Evolutionary conservation across 2,797 vertebrate genomes (phyloP).

Genomic region (Lithobates sylvaticus): DNA sequence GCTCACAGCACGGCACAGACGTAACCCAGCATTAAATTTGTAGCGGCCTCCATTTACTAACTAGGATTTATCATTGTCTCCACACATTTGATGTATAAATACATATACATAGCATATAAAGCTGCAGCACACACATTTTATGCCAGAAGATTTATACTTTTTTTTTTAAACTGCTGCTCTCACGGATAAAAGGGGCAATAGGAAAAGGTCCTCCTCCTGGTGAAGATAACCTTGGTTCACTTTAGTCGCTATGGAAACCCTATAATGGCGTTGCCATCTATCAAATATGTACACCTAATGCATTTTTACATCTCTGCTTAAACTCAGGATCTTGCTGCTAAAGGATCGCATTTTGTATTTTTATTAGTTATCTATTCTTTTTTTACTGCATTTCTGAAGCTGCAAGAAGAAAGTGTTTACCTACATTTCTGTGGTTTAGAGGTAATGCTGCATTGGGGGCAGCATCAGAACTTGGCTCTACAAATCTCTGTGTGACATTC

Average conservation of each 20-base stretch:
- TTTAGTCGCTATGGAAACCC: constrained; percentile 44
- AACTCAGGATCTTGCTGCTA: constrained; percentile 11
- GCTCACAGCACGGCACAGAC: constrained; percentile 14
- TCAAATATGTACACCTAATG: constrained; percentile 4
- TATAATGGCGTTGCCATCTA: constrained; percentile 20
- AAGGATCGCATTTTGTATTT: not conserved
- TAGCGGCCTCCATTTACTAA: not conserved
- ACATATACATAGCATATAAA: constrained; percentile 17
- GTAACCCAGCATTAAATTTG: not conserved
- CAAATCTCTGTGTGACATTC: not conserved
- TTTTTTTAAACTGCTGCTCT: not conserved
- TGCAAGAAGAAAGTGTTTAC: not conserved
- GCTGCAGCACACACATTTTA: not conserved
- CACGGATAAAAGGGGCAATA: not conserved
- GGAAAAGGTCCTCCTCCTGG: not conserved
- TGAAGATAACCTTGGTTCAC: constrained; percentile 23
- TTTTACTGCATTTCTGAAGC: not conserved
- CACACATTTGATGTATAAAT: constrained; percentile 8
- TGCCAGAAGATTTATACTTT: not conserved
- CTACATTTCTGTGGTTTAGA: not conserved
- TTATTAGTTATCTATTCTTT: not conserved
- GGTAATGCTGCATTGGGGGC: not conserved
- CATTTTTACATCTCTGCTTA: constrained; percentile 15
- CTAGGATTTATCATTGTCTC: not conserved
- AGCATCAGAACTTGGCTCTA: not conserved